phyloP scores from a whole-genome alignment of 2,113 vertebrate genomes.

The Carettochelys insculpta region DNA sequence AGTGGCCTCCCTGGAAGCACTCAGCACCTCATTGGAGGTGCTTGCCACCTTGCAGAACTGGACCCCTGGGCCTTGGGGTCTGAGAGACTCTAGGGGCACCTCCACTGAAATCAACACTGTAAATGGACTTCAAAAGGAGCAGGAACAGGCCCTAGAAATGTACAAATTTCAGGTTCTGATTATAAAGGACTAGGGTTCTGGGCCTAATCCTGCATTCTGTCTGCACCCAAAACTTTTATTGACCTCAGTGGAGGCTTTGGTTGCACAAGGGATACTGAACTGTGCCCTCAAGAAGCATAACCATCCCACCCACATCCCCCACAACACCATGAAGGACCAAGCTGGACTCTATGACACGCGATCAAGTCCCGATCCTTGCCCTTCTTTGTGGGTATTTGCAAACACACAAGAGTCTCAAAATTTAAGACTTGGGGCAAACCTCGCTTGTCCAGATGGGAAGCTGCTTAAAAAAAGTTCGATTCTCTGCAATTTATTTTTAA shows the following conservation, averaged over 20 bases:
- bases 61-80: neutral
- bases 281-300: neutral
- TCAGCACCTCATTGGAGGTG: neutral
- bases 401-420: conserved; percentile 54
- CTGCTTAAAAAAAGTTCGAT: conserved; percentile 2
- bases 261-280: rapidly evolving
- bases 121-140: neutral
- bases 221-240: conserved; percentile 5
- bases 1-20: neutral
- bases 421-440: conserved; percentile 44
- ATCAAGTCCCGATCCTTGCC: conserved; percentile 43
- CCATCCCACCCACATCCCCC: neutral
- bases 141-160: neutral
- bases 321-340: conserved; percentile 28
- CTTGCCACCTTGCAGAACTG: neutral
- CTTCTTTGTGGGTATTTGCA: conserved; percentile 64
- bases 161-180: conserved; percentile 1
- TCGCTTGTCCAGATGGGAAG: conserved; percentile 33
- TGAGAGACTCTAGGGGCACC: rapidly evolving
- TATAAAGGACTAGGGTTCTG: neutral
- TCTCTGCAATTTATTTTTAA: neutral
- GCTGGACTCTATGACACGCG: neutral
- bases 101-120: neutral
- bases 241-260: neutral
- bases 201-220: neutral